Base-by-base conservation (phyloP, 2,797 vertebrate genomes). In the Tangara arthus region DNA sequence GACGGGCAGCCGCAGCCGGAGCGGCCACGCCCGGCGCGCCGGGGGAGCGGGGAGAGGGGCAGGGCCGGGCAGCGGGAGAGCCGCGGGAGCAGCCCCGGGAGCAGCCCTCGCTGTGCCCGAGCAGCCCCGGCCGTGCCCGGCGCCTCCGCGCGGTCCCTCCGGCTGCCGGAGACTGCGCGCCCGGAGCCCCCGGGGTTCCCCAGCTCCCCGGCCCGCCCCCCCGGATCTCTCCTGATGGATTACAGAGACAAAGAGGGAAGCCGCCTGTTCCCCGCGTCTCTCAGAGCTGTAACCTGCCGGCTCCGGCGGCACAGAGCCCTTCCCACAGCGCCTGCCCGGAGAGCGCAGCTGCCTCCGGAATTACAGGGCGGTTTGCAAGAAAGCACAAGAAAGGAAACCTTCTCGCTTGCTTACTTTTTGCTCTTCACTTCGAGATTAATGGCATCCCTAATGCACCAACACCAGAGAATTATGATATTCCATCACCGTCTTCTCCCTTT, bases 1-100 rank as follows among this genome's bases (percentile, higher is more conserved):
- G 97, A 97, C 95, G 93, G 97, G 98, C 97, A 97, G 96, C 95
- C 96, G 91, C 98, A 98, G 97, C 78, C 78, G 73, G 72, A 69
- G 63, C 71, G 82, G 64, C 77, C 63, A 57, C 77, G 77, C 77
- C 76, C 76, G 76, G 50, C 76, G 61, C 61, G 76, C 50, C 61
- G 61, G 61, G 49, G 50, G 60, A 66, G 76, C 27, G 60, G 37
- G 8, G 69, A 44, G 70, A 17, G 69, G 70, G 61, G 50, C 76
- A 46, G 76, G 50, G 60, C 60, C n/a, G 39, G n/a, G 34, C 56
- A 18, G 34, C 24, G 56, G 22, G n/a, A 34, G 64, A 34, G 32
- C 53, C 2, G 35, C 42, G 30, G 30, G 34, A 59, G 52, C 61
- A 35, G 55, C 55, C 22, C 41, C 42, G 30, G 30, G 34, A 59